Percentiles rank a stretch among this genome's conserved stretches.
Conservation (phyloP, 1,140 invertebrate genomes). For the Drosophila lacertosa region DNA sequence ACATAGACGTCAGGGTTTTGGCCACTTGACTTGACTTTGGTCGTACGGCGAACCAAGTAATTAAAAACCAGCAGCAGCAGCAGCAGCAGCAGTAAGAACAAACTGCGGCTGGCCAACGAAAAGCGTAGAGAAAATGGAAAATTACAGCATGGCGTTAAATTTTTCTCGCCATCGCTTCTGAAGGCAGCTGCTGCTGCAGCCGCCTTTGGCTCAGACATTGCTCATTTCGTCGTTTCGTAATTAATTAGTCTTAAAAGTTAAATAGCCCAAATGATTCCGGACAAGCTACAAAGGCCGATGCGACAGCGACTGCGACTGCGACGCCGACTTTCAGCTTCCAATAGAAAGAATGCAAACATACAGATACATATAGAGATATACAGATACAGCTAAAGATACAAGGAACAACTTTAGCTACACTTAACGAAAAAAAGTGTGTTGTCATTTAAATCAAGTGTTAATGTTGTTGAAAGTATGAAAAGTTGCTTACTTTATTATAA, state of each 20-base stretch:
- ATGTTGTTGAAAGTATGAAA: too few species aligned
- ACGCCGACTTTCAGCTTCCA: constrained; percentile 44
- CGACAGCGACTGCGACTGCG: constrained; percentile 3
- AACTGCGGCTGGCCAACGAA: constrained; percentile 3
- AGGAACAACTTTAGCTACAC: constrained; percentile 1
- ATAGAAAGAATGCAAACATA: constrained; percentile 65
- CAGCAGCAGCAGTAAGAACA: constrained; percentile 38
- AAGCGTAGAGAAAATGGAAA: constrained; percentile 66
- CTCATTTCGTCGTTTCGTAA: constrained; percentile 82
- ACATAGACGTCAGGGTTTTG: constrained; percentile 42
- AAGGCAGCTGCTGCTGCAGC: constrained; percentile 8
- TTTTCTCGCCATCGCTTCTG: constrained; percentile 47
- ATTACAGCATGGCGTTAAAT: constrained; percentile 46
- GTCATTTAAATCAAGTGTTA: too few species aligned
- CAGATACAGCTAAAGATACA: constrained; percentile 5
- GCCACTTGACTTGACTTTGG: constrained; percentile 69
- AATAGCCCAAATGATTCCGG: constrained; percentile 82
- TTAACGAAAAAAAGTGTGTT: too few species aligned
- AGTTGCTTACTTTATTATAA: too few species aligned
- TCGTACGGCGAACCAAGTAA: constrained; percentile 52
- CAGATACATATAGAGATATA: constrained; percentile 21
- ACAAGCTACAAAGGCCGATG: constrained; percentile 68
- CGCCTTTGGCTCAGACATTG: constrained; percentile 58
- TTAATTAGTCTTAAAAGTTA: constrained; percentile 83
- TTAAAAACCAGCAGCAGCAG: constrained; percentile 62